Conservation (phyloP, 2,113 vertebrate genomes). For the Podarcis cretensis region DNA sequence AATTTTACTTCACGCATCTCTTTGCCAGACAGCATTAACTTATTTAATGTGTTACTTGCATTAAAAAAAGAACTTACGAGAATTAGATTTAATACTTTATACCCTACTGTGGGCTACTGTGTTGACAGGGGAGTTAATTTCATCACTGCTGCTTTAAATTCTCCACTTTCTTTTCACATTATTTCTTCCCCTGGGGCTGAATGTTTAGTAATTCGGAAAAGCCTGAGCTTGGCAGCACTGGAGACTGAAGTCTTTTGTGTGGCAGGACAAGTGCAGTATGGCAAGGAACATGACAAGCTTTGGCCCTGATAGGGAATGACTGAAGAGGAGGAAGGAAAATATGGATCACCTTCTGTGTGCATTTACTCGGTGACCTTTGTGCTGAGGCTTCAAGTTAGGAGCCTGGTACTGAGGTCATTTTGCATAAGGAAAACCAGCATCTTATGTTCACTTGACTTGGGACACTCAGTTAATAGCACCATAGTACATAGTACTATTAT, state of each 20-base stretch:
- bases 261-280: conserved; percentile 7
- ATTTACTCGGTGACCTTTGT: background rate
- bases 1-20: no score
- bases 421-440: background rate
- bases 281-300: background rate
- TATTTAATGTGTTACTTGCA: background rate
- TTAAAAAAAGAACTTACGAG: background rate
- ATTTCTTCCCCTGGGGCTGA: background rate
- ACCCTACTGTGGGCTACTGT: background rate
- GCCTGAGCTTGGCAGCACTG: background rate
- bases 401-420: background rate
- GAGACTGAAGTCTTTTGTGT: background rate
- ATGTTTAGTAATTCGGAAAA: background rate
- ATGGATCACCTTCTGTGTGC: background rate
- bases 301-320: background rate
- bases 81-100: background rate
- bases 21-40: background rate
- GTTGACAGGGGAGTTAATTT: conserved; percentile 2
- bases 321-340: background rate
- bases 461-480: background rate
- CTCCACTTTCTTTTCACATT: background rate
- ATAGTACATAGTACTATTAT: no score
- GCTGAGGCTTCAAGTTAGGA: background rate
- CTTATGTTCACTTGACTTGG: background rate
- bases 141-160: background rate